phyloP scores from a whole-genome alignment of 2,888 invertebrate genomes.

The Willowsia nigromaculata region DNA sequence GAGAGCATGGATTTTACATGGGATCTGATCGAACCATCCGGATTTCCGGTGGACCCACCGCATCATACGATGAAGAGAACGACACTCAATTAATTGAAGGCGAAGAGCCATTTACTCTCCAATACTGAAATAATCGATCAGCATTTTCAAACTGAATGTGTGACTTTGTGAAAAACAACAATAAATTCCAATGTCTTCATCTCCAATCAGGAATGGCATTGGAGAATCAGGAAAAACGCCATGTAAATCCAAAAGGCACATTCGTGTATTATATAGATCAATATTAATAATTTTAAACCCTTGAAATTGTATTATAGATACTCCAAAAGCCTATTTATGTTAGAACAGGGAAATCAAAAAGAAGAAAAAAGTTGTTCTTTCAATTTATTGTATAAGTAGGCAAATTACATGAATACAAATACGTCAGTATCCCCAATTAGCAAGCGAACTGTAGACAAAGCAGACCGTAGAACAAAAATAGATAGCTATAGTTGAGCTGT shows the following conservation, averaged over 20 bases:
- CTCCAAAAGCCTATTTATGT: conserved; percentile 10
- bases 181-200: neutral
- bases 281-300: neutral
- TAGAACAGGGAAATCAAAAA: neutral
- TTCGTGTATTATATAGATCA: conserved; percentile 19
- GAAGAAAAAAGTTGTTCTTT: conserved; percentile 27
- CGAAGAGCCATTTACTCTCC: conserved; percentile 55
- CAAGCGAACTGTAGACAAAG: neutral
- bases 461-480: neutral
- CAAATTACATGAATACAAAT: neutral
- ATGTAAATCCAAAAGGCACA: neutral
- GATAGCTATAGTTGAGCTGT: neutral
- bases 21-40: conserved; percentile 66
- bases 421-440: neutral
- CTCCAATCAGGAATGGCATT: neutral
- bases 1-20: conserved; percentile 72
- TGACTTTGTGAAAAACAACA: neutral
- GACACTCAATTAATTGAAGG: conserved; percentile 63
- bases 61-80: conserved; percentile 63
- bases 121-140: conserved; percentile 33
- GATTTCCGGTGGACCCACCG: conserved; percentile 71
- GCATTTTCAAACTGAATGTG: neutral
- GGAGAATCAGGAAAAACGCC: neutral
- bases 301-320: conserved; percentile 15
- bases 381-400: neutral